These are phyloP conservation scores for Henricia sp. DNA, from an alignment of 53 echinoderm and acorn worm species.

Conservation along the genomic window DNA sequence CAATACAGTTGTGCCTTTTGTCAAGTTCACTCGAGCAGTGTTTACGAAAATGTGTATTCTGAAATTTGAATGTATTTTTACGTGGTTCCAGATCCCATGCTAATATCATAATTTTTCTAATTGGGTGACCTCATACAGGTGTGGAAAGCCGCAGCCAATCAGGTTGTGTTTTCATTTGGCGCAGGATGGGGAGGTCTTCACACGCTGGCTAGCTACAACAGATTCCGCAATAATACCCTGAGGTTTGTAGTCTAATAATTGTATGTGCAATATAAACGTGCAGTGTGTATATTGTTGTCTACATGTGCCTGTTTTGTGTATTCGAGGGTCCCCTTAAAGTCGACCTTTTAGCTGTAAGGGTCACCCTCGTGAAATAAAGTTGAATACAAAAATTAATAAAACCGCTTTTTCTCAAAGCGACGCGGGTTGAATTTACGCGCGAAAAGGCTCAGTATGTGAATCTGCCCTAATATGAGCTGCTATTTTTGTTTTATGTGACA, in stretches of 20 bases:
- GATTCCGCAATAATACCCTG: slow-evolving; percentile 76
- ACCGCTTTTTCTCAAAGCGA: not conserved
- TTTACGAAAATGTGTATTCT: too few species aligned
- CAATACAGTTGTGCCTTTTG: too few species aligned
- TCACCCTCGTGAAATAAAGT: too few species aligned
- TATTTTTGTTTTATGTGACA: slow-evolving; percentile 6
- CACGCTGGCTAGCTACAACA: slow-evolving; percentile 86
- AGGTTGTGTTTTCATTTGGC: slow-evolving; percentile 88
- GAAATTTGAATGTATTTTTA: too few species aligned
- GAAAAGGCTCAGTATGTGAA: too few species aligned
- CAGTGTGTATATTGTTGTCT: not conserved
- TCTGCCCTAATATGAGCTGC: not conserved
- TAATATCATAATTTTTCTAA: not conserved
- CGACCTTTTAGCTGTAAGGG: too few species aligned
- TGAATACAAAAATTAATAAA: not conserved
- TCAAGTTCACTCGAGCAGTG: too few species aligned
- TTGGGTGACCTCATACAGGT: slow-evolving; percentile 63
- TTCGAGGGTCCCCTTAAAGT: not conserved
- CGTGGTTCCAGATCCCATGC: too few species aligned
- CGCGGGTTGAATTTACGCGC: too few species aligned
- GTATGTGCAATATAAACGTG: not conserved
- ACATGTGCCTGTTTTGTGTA: not conserved
- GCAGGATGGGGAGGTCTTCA: slow-evolving; percentile 89
- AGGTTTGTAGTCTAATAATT: slow-evolving; percentile 42
- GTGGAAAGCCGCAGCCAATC: slow-evolving; percentile 92